Conservation (phyloP, 2,888 invertebrate genomes). For the Noctua pronuba region DNA sequence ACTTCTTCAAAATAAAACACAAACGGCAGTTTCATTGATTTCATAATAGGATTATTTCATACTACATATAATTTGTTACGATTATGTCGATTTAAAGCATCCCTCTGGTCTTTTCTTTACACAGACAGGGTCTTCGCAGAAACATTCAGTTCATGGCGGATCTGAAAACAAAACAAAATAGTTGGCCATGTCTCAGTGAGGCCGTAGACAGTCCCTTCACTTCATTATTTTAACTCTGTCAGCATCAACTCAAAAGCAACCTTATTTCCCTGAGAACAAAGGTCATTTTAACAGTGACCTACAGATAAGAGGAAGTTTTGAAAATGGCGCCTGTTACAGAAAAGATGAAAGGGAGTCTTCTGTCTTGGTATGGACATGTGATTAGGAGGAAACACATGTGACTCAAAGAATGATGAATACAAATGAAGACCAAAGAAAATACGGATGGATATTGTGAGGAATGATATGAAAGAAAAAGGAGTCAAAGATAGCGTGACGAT, state of each 20-base stretch:
- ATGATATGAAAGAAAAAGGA: too few species aligned
- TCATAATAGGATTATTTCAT: background rate
- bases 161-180: constrained; percentile 30
- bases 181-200: background rate
- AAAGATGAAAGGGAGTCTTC: background rate
- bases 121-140: constrained; percentile 26
- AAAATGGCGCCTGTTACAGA: background rate
- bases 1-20: background rate
- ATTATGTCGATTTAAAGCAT: constrained; percentile 16
- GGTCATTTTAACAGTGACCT: background rate
- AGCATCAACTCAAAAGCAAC: background rate
- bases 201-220: background rate
- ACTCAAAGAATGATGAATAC: too few species aligned
- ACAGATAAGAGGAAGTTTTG: background rate
- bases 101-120: constrained; percentile 22
- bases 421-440: too few species aligned
- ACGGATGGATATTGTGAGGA: too few species aligned
- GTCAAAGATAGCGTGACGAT: too few species aligned
- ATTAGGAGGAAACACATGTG: background rate
- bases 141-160: constrained; percentile 27
- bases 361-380: background rate
- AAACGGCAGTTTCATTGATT: background rate
- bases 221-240: background rate
- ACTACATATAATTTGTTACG: background rate
- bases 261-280: background rate